phyloP scores from a whole-genome alignment of 2,797 vertebrate species.

The Alcedo quadribrachys region DNA sequence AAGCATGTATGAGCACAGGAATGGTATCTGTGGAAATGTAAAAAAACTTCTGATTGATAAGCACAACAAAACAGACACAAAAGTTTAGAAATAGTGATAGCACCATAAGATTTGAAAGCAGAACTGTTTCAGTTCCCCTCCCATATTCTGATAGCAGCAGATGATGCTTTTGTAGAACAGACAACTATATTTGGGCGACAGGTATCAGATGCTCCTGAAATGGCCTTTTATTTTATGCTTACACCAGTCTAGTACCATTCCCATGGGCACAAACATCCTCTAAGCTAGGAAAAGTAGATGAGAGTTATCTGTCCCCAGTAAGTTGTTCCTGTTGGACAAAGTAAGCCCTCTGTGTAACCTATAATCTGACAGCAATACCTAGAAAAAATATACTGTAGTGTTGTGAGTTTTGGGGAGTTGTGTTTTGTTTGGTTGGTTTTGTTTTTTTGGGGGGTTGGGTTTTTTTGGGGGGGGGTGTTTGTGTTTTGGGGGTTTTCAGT shows the following conservation, averaged over 20 bases:
- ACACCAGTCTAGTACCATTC: background rate
- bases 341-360: background rate
- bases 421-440: background rate
- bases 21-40: background rate
- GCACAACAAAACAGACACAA: background rate
- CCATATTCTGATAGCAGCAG: background rate
- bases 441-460: no score
- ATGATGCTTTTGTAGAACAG: background rate
- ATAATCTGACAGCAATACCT: constrained; percentile 10
- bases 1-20: background rate
- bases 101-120: accelerated
- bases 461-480: no score
- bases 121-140: background rate
- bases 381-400: background rate
- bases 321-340: background rate
- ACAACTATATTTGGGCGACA: background rate
- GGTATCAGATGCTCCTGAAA: background rate
- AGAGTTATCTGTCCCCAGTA: background rate
- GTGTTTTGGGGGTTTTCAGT: no score
- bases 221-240: background rate
- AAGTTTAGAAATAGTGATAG: background rate
- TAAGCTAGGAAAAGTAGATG: background rate
- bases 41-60: background rate
- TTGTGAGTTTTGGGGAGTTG: background rate
- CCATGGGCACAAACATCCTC: background rate